Base-by-base conservation (phyloP, 2,113 vertebrate species). In the Ochotona princeps region DNA sequence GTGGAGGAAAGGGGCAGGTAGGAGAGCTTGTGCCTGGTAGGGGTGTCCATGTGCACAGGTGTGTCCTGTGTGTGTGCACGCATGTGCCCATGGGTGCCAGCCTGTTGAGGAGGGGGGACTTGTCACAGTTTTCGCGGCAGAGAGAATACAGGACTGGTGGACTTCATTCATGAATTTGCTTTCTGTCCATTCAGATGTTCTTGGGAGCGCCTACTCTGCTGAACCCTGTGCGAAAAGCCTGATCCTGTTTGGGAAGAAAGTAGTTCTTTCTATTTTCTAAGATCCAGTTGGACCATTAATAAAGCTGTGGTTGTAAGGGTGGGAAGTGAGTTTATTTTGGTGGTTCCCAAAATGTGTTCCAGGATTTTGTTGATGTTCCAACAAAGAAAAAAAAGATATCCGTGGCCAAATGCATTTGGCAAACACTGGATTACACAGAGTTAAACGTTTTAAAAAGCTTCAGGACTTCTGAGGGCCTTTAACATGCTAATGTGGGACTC, bases 331-430 rank as follows among this genome's bases (percentile, higher is more conserved):
- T 61, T 87, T 60, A 30, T 49, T 20, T 30, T 66, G 28, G 60
- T 44, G 63, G 69, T 91, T 80, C 79, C 69, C 32, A 57, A 90
- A 67, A 87, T 21, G 21, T 47, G 44, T 44, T 90, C 87, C 93
- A 90, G 78, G 72, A 72, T 61, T 92, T 87, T 15, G 54, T 73
- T 87, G 81, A 81, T 51, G 57, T 51, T 83, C 54, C 28, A 44
- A 73, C 21, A n/a, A 35, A 63, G 84, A 78, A 83, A 60, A 67
- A 72, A 72, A 47, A 92, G 51, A 47, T 69, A 49, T 78, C 35
- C 74, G 60, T 78, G 82, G 61, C 69, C 79, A 75, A 66, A 78
- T 47, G 18, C 44, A 15, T 66, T 79, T 90, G 82, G 78, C 65
- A 38, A 67, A 65, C 49, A 35, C 20, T 32, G 65, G 10, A 6